Evolutionary conservation across 2,113 vertebrate genomes (phyloP).

Genomic region (Xiphophorus couchianus): DNA sequence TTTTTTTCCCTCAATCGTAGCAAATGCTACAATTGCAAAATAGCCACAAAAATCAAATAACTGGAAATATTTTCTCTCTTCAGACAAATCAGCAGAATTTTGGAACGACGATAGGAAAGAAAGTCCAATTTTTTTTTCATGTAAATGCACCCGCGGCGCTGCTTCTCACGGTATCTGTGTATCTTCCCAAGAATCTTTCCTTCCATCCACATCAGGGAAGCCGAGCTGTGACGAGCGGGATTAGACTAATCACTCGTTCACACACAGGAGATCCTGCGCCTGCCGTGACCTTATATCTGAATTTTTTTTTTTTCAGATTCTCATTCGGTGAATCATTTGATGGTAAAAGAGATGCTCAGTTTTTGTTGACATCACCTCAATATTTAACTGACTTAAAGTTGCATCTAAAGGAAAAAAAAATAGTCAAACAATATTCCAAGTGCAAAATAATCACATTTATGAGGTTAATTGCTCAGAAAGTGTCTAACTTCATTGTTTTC

Average conservation of each 20-base stretch:
- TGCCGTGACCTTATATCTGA: constrained; percentile 62
- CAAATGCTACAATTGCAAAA: not conserved
- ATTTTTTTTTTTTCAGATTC: constrained; percentile 41
- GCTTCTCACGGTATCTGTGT: constrained; percentile 36
- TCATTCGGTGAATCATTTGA: not conserved
- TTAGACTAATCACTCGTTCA: constrained; percentile 70
- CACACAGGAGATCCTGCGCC: constrained; percentile 53
- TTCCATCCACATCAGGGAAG: constrained; percentile 59
- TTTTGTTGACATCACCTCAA: not conserved
- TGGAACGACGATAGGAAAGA: not conserved
- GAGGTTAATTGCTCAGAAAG: not conserved
- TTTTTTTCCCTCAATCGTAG: not conserved
- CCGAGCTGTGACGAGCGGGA: constrained; percentile 68
- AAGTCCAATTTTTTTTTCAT: constrained; percentile 3
- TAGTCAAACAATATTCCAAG: not conserved
- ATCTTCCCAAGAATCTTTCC: constrained; percentile 53
- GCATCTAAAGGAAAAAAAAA: not conserved
- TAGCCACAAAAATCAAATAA: not conserved
- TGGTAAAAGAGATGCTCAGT: not conserved
- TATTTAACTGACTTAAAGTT: not conserved
- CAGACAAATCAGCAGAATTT: not conserved
- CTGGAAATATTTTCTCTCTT: not conserved
- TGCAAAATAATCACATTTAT: not conserved
- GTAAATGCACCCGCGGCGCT: constrained; percentile 39
- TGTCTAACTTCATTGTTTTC: not conserved